Evolutionary conservation across 2,797 vertebrate genomes (phyloP).

Genomic region (Arvicola amphibius): DNA sequence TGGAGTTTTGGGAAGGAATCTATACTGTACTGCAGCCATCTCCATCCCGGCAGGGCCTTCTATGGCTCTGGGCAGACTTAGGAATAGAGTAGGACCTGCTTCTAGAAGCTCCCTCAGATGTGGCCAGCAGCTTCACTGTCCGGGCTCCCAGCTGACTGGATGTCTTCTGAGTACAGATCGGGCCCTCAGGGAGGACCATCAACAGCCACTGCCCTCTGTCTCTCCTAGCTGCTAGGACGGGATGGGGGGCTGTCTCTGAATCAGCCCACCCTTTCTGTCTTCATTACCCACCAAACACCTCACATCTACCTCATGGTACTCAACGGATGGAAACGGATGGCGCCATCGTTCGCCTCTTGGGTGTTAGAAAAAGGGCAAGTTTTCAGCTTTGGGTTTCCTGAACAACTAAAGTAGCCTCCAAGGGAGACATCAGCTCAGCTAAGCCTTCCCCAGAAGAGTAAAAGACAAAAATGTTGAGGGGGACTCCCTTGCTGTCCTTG

Average conservation of each 20-base stretch:
- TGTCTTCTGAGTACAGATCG: neutral
- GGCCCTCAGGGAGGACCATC: fast-evolving
- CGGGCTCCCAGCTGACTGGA: fast-evolving
- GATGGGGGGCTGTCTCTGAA: neutral
- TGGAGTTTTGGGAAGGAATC: neutral
- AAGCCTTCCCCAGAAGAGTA: no score
- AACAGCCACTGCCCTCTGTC: fast-evolving
- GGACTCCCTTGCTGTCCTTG: neutral
- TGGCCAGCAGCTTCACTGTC: neutral
- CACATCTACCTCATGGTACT: neutral
- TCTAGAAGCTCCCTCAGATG: fast-evolving
- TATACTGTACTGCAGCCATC: fast-evolving
- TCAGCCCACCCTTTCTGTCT: neutral
- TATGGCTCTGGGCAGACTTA: neutral
- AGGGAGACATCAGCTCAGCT: neutral
- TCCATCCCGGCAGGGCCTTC: neutral
- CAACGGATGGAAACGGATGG: fast-evolving
- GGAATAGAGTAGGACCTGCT: neutral
- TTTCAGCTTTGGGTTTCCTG: neutral
- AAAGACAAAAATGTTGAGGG: neutral
- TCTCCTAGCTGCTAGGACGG: neutral
- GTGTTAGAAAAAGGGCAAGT: neutral
- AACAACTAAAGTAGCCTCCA: neutral
- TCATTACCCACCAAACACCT: neutral
- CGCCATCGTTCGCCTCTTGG: neutral